These are phyloP conservation scores for Thereva nobilitata DNA, from an alignment of 2,888 invertebrate genomes.

Conservation along the genomic window DNA sequence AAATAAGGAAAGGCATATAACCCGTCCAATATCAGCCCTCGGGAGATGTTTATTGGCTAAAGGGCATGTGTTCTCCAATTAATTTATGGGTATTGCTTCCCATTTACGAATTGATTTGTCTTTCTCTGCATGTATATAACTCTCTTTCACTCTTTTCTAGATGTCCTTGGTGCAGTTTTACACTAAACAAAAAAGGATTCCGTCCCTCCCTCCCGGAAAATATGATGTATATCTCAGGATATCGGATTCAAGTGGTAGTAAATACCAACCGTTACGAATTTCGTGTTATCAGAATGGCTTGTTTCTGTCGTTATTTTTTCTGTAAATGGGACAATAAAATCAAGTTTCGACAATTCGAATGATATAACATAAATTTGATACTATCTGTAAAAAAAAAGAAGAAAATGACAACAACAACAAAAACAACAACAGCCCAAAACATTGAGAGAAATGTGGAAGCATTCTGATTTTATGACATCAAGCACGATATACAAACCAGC, in stretches of 20 bases:
- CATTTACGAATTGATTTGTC: conserved; percentile 2
- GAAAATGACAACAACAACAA: no score
- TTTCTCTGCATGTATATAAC: conserved; percentile 3
- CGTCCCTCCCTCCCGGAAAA: neutral
- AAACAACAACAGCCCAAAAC: no score
- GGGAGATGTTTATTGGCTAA: no score
- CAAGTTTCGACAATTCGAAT: conserved; percentile 20
- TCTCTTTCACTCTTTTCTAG: neutral
- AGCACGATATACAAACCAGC: neutral
- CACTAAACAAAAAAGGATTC: conserved; percentile 22
- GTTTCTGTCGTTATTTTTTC: conserved; percentile 32
- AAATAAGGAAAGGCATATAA: no score
- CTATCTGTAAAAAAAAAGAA: conserved; percentile 7
- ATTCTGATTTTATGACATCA: neutral
- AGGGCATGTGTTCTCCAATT: conserved; percentile 3
- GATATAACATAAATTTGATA: conserved; percentile 20
- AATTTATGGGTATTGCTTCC: conserved; percentile 25
- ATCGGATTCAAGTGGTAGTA: conserved; percentile 15
- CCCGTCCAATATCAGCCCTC: no score
- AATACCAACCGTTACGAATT: conserved; percentile 22
- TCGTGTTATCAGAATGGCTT: conserved; percentile 29
- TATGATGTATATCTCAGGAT: conserved; percentile 23
- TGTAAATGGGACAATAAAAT: conserved; percentile 33
- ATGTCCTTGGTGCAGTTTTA: conserved; percentile 22
- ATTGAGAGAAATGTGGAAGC: neutral